These are phyloP conservation scores for Lepus townsendii DNA, from an alignment of 2,797 vertebrate genomes.

Conservation along the genomic window DNA sequence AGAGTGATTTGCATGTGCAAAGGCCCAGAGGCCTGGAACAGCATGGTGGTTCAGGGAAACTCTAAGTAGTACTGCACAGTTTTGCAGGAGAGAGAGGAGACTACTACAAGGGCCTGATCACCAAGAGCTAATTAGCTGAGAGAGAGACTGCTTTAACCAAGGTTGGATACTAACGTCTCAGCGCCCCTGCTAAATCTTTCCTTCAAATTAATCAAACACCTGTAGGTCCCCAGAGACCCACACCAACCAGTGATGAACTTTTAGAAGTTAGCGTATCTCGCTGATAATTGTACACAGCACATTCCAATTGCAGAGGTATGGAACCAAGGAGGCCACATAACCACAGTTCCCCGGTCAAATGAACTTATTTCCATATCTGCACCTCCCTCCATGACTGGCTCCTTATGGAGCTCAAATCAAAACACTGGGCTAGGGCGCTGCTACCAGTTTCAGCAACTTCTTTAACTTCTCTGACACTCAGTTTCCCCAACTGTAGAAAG, in stretches of 20 bases:
- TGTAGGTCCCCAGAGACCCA: too few species aligned
- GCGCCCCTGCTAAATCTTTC: too few species aligned
- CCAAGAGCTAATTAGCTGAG: not conserved
- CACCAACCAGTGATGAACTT: too few species aligned
- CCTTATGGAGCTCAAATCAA: not conserved
- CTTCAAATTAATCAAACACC: too few species aligned
- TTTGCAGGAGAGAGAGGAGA: not conserved
- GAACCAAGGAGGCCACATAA: not conserved
- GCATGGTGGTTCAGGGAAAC: not conserved
- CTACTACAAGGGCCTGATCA: not conserved
- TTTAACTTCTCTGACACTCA: not conserved
- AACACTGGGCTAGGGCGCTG: not conserved
- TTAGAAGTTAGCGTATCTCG: too few species aligned
- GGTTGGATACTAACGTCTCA: too few species aligned
- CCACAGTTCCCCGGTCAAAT: constrained; percentile 3
- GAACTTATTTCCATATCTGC: not conserved
- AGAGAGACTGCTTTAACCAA: not conserved
- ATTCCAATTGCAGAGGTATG: not conserved
- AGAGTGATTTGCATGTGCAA: not conserved
- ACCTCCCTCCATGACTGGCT: not conserved
- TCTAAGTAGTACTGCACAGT: not conserved
- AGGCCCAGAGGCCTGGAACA: not conserved
- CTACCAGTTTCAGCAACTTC: not conserved
- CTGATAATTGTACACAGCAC: not conserved
- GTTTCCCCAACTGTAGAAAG: constrained; percentile 6